Evolutionary conservation across 2,888 invertebrate genomes (phyloP), one percentile per base, ranked within the genome.

Genomic region (Epsilonema sp.): DNA sequence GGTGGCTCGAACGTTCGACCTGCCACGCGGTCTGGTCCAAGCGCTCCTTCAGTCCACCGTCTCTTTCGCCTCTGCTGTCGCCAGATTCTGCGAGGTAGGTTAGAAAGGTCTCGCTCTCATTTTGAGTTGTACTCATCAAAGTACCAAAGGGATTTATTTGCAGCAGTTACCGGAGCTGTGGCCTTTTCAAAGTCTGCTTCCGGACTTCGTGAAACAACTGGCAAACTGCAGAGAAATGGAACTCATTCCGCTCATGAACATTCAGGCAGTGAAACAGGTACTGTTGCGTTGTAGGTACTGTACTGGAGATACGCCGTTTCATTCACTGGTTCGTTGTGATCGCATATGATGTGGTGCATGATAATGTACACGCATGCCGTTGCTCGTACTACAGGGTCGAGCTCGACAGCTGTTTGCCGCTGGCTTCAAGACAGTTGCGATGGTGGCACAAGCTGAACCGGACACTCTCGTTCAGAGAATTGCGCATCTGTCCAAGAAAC

Each of bases 211-310:
- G 26, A 73, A 76, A 54, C 73, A 79, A 49, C 73, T 92, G 56
- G 76, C 79, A 51, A 78, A 81, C 63, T 86, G 86, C 66, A 82
- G 82, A 49, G 76, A 79, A 11, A 70, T 75, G 1, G 86, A 87
- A 56, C 70, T 92, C 46, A 70, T 78, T 26, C 78, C 79, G 13
- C 72, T 94, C 21, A 76, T 92, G 78, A 82, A 85, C 54, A 72
- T 92, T 54, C 89, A 90, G 1, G 76, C 78, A 21, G 85, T 92
- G 2, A 83, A 80, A 72, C 77, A 80, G 69, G 79, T 79, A 66
- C n/a, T n/a, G n/a, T n/a, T n/a, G n/a, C n/a, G n/a, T n/a, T n/a
- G n/a, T n/a, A n/a, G n/a, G n/a, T n/a, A n/a, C n/a, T n/a, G n/a
- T n/a, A n/a, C n/a, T n/a, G n/a, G n/a, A n/a, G n/a, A n/a, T n/a